phyloP scores from a whole-genome alignment of 2,113 vertebrate genomes.

The Okapia johnstoni region DNA sequence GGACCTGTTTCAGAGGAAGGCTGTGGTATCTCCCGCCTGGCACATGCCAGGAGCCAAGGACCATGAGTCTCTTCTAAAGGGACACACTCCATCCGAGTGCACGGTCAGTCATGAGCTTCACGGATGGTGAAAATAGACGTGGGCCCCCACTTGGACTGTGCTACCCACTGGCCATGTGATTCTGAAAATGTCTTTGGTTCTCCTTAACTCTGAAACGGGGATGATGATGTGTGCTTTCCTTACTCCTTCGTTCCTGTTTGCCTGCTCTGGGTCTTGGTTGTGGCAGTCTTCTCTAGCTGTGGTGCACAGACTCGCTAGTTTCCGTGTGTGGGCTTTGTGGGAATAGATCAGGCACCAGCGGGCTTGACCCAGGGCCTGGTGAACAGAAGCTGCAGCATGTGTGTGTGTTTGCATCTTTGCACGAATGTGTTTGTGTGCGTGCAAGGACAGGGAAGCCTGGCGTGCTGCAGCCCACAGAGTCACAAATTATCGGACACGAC shows the following conservation, averaged over 20 bases:
- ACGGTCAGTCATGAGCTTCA: neutral
- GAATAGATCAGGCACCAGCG: neutral
- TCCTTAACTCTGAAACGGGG: neutral
- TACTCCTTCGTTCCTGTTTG: neutral
- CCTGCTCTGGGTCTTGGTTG: neutral
- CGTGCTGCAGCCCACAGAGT: rapidly evolving
- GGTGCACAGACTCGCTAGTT: neutral
- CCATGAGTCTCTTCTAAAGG: neutral
- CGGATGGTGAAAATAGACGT: neutral
- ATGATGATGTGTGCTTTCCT: neutral
- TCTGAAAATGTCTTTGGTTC: neutral
- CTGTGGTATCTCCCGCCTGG: rapidly evolving
- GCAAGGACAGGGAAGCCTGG: neutral
- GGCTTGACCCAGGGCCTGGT: neutral
- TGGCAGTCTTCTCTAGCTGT: neutral
- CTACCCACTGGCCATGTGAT: neutral
- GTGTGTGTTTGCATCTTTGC: rapidly evolving
- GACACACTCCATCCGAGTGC: rapidly evolving
- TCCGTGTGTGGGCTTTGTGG: neutral
- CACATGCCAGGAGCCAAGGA: rapidly evolving
- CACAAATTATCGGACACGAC: rapidly evolving
- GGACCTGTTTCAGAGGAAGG: neutral
- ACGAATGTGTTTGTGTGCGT: no score
- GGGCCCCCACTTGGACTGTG: neutral
- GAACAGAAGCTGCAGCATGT: rapidly evolving